Evolutionary conservation across 2,113 vertebrate species (phyloP), one percentile per base, ranked within the genome.

Genomic region (Micromys minutus): DNA sequence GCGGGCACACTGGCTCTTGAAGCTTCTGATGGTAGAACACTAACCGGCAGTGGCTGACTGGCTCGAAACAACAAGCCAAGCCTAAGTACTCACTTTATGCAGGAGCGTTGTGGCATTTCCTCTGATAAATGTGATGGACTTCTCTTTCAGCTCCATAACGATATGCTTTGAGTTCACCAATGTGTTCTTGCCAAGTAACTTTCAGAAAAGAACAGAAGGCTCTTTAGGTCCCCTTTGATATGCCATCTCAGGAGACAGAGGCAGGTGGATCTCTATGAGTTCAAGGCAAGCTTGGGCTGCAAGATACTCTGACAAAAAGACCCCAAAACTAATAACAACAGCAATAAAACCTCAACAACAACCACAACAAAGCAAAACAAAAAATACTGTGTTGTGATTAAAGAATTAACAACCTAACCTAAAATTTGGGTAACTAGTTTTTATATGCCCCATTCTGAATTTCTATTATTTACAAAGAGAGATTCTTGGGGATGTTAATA

Each of bases 71-170:
- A 59, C 5, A 34, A 67, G 61, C 11, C 57, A 34, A 26, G 36
- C 39, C 47, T 2, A 63, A 4, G 16, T 65, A 95, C 98, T 98
- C 93, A 99, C 99, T 98, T 99, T 99, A 97, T 99, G 99, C 4
- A 99, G 80, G 1, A 99, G 98, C 21, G 98, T 98, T 45, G 98
- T 96, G 47, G 98, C 98, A 36, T 98, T 98, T 61, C 94, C 93
- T 22, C 93, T 98, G 95, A 99, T 97, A 21, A 98, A 95, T 1
- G 95, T 96, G 1, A 97, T 34, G 0, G 98, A 99, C 0, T 93
- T 98, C 87, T 99, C 98, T 86, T 97, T 98, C 92, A 99, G 88
- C 16, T 98, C 95, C 6, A 87, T 81, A n/a, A 99, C 95, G 91
- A 98, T 97, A 16, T 94, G 67, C 69, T 96, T 98, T 88, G 98